Percentiles rank a stretch among this genome's conserved stretches.
These are phyloP conservation scores for Catharus minimus DNA, from an alignment of 2,113 vertebrate species.

Conservation along the genomic window DNA sequence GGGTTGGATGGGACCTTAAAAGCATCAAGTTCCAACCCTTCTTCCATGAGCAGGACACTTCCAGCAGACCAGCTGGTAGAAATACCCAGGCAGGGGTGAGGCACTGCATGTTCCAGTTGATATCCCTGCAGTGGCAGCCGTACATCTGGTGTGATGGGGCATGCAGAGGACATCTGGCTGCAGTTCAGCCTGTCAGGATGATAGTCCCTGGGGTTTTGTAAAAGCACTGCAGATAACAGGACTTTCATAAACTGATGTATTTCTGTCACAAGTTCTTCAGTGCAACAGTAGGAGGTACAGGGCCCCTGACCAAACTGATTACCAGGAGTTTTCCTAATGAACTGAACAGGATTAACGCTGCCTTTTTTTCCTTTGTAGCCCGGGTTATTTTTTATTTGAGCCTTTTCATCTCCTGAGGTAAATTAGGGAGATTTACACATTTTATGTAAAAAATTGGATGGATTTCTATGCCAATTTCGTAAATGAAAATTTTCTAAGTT, in stretches of 20 bases:
- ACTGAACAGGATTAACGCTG: neutral
- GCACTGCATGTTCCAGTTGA: neutral
- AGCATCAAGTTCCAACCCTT: neutral
- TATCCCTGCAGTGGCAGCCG: neutral
- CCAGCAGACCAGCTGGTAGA: neutral
- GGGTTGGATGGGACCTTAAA: neutral
- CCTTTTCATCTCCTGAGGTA: neutral
- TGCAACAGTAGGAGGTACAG: neutral
- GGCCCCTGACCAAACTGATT: neutral
- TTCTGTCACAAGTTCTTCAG: neutral
- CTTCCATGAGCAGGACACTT: neutral
- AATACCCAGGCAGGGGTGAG: neutral
- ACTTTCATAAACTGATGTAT: neutral
- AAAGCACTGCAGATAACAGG: neutral
- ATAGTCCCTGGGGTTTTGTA: neutral
- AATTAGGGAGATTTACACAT: neutral
- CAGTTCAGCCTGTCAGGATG: neutral
- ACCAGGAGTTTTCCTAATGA: neutral
- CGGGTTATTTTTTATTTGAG: neutral
- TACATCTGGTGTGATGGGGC: neutral
- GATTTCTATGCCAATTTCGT: conserved; percentile 26
- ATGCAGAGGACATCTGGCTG: neutral
- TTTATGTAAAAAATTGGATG: conserved; percentile 16
- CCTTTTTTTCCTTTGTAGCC: neutral
- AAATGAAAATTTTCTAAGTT: conserved; percentile 45